Conservation (phyloP, 2,797 vertebrate genomes). For the Echeneis naucrates region DNA sequence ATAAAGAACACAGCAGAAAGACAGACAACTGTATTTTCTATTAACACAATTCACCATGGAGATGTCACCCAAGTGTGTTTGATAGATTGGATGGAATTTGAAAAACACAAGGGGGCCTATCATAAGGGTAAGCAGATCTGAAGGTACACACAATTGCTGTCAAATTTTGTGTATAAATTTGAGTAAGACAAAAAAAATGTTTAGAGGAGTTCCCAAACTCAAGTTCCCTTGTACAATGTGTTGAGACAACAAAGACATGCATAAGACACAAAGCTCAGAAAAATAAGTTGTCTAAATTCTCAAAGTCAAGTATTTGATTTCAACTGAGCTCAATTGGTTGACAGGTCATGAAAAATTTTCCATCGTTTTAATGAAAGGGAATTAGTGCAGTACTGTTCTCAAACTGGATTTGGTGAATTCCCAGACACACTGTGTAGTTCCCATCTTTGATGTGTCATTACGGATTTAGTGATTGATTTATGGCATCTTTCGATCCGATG, state of each 20-base stretch:
- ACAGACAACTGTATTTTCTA: conserved; percentile 10
- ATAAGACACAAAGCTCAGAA: neutral
- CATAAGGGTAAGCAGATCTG: too few species aligned
- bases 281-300: neutral
- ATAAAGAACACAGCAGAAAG: conserved; percentile 8
- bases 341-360: neutral
- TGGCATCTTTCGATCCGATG: conserved; percentile 15
- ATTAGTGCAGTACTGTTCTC: neutral
- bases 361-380: neutral
- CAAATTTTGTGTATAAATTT: neutral
- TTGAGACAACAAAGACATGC: neutral
- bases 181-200: neutral
- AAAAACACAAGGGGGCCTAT: too few species aligned
- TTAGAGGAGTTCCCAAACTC: neutral
- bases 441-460: neutral
- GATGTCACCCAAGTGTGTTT: neutral
- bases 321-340: too few species aligned
- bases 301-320: neutral
- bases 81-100: too few species aligned
- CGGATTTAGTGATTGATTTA: conserved; percentile 23
- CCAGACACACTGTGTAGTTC: neutral
- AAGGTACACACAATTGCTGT: neutral
- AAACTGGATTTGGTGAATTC: neutral
- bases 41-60: neutral
- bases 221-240: neutral